phyloP scores from a whole-genome alignment of 2,113 vertebrate genomes.

The Esox niger region DNA sequence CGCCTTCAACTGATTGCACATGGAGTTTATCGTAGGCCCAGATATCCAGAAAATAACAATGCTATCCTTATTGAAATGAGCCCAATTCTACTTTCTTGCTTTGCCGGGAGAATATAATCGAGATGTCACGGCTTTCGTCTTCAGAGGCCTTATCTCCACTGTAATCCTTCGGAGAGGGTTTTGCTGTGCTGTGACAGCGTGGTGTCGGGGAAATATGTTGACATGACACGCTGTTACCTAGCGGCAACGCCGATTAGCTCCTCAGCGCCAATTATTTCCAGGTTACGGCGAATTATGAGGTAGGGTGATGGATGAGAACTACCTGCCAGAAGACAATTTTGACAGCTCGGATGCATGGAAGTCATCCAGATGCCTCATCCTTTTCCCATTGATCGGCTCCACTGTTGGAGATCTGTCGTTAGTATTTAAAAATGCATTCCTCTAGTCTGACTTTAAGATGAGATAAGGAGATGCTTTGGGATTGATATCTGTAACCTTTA shows the following conservation, averaged over 20 bases:
- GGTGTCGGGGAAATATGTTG: conserved; percentile 2
- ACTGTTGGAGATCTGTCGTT: not conserved
- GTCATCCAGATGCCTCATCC: not conserved
- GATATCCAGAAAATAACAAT: not conserved
- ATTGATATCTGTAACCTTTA: not conserved
- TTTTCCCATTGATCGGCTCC: not conserved
- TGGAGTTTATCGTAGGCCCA: not conserved
- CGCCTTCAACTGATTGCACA: not conserved
- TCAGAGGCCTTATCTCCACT: not conserved
- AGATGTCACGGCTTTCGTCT: not conserved
- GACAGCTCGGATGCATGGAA: not conserved
- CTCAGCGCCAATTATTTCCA: conserved; percentile 6
- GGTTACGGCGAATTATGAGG: not conserved
- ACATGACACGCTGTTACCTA: not conserved
- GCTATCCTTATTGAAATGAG: not conserved
- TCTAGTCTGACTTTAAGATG: not conserved
- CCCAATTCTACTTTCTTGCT: not conserved
- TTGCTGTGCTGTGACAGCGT: not conserved
- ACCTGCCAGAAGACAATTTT: not conserved
- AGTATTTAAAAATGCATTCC: not conserved
- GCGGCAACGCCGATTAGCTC: not conserved
- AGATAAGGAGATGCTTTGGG: not conserved
- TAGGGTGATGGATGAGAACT: not conserved
- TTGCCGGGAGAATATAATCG: not conserved
- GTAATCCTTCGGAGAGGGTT: conserved; percentile 1